A percentile compares a stretch with the other conserved stretches of the same genome.
Conservation (phyloP, 2,888 invertebrate genomes). For the Penaeus monodon region DNA sequence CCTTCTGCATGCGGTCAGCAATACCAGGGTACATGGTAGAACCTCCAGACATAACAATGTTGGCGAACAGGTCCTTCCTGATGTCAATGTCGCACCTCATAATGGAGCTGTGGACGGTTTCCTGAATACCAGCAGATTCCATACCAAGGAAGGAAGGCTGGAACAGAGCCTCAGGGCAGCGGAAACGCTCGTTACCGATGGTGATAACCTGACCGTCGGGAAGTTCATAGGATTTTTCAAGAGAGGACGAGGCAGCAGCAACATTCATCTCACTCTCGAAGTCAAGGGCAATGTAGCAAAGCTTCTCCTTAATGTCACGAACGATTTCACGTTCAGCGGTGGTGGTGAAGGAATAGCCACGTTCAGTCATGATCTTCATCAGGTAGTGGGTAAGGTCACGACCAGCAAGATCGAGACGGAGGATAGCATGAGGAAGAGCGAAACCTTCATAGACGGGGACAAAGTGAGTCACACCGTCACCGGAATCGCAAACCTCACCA, state of each 20-base stretch:
- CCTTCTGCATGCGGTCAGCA: slow-evolving; percentile 79
- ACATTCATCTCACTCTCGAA: slow-evolving; percentile 55
- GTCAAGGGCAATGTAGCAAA: slow-evolving; percentile 62
- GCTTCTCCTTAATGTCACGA: slow-evolving; percentile 64
- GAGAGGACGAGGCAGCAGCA: background rate
- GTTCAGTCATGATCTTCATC: slow-evolving; percentile 92
- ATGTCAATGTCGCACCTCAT: slow-evolving; percentile 68
- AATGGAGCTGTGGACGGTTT: slow-evolving; percentile 73
- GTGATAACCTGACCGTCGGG: slow-evolving; percentile 90
- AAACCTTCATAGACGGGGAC: slow-evolving; percentile 94
- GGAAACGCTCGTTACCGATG: slow-evolving; percentile 91
- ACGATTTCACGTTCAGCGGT: slow-evolving; percentile 64
- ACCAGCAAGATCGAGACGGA: slow-evolving; percentile 68
- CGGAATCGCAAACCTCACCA: slow-evolving; percentile 93
- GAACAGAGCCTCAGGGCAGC: slow-evolving; percentile 68
- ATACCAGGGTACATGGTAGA: slow-evolving; percentile 18
- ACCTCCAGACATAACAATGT: slow-evolving; percentile 1
- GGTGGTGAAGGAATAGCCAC: slow-evolving; percentile 58
- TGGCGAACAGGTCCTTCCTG: slow-evolving; percentile 66
- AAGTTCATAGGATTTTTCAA: slow-evolving; percentile 79
- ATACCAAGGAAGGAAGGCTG: slow-evolving; percentile 65
- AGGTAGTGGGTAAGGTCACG: slow-evolving; percentile 75
- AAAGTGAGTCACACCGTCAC: slow-evolving; percentile 96
- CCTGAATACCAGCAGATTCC: slow-evolving; percentile 89
- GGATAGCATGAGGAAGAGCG: slow-evolving; percentile 91